Conservation (phyloP, 2,797 vertebrate species). For the Podarcis siculus region DNA sequence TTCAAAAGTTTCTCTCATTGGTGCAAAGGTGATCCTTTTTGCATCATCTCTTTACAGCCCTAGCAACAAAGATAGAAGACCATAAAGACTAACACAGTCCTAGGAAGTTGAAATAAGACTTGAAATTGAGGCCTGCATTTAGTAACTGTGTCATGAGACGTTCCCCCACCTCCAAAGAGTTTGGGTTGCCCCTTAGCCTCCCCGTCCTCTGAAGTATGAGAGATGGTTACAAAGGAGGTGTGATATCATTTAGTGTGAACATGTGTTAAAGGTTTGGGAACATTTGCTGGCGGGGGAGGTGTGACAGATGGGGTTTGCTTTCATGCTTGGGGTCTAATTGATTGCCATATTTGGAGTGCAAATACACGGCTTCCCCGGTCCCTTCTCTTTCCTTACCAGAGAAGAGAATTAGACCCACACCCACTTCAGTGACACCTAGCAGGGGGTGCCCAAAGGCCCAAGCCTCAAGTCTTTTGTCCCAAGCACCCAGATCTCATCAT, state of each 20-base stretch:
- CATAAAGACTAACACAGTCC: not conserved
- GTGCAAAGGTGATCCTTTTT: not conserved
- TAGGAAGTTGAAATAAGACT: not conserved
- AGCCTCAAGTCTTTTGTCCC: not conserved
- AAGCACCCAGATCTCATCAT: not conserved
- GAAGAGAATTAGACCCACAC: not conserved
- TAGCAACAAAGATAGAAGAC: not conserved
- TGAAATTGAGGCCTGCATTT: not conserved
- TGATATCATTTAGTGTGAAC: conserved; percentile 9
- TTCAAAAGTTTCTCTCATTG: not conserved
- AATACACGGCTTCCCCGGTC: not conserved
- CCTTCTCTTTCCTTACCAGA: not conserved
- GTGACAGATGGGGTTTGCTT: conserved; percentile 3
- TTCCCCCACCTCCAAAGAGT: not conserved
- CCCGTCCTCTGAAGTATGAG: not conserved
- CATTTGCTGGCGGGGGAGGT: not conserved
- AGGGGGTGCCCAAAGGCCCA: not conserved
- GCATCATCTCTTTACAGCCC: not conserved
- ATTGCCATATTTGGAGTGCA: not conserved
- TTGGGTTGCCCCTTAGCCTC: not conserved
- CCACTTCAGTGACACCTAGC: not conserved
- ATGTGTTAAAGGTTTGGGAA: conserved; percentile 15
- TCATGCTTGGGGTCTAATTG: conserved; percentile 1
- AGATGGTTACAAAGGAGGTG: not conserved
- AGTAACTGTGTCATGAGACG: not conserved